A percentile compares a stretch with the other conserved stretches of the same genome.
Evolutionary conservation across 1,140 invertebrate genomes (phyloP).

Genomic region (Brachionus angularis): DNA sequence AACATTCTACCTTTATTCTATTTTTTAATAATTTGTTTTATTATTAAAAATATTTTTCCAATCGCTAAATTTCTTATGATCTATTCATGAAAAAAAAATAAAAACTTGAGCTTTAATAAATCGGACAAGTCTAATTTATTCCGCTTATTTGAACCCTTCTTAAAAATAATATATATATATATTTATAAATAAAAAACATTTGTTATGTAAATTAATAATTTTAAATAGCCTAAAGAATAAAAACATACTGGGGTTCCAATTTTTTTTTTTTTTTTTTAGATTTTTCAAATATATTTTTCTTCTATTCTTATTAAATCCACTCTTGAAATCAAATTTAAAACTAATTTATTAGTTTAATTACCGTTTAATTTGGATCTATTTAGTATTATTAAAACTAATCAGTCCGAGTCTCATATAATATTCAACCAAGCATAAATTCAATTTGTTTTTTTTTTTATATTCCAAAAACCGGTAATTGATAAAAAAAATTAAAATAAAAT

Average conservation of each 20-base stretch:
- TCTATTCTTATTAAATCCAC: too few species aligned
- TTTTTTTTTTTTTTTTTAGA: too few species aligned
- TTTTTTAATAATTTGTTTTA: too few species aligned
- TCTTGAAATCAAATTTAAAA: constrained; percentile 32
- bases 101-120: too few species aligned
- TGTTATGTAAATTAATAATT: constrained; percentile 30
- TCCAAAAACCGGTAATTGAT: constrained; percentile 26
- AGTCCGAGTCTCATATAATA: constrained; percentile 41
- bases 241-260: too few species aligned
- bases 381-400: constrained; percentile 42
- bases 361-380: constrained; percentile 37
- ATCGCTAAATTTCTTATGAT: too few species aligned
- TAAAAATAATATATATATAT: too few species aligned
- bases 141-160: constrained; percentile 31
- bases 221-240: constrained; percentile 9
- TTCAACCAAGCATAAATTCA: neutral
- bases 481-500: neutral
- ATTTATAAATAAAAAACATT: neutral
- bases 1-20: too few species aligned
- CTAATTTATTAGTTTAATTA: constrained; percentile 40
- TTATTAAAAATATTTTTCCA: too few species aligned
- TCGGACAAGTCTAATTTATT: constrained; percentile 27
- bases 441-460: constrained; percentile 26
- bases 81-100: too few species aligned
- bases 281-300: too few species aligned